These are phyloP conservation scores for Cheilosia impressa DNA, from an alignment of 2,888 invertebrate genomes.

Conservation along the genomic window DNA sequence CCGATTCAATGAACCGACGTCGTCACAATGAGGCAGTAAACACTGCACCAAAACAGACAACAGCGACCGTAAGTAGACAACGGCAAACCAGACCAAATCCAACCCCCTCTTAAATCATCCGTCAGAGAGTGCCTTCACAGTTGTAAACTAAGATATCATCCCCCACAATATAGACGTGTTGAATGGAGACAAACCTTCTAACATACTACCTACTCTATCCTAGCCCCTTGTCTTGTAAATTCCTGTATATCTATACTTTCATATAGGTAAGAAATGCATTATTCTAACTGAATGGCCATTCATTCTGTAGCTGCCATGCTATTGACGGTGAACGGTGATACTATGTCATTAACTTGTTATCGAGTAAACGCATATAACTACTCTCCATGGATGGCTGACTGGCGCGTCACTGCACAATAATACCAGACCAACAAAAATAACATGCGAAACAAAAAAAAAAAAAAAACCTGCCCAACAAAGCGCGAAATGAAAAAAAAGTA, in stretches of 20 bases:
- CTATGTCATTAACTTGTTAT: slow-evolving; percentile 69
- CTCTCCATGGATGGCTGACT: slow-evolving; percentile 59
- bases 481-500: slow-evolving; percentile 68
- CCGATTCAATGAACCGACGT: too few species aligned
- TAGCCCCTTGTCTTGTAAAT: neutral
- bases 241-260: neutral
- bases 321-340: slow-evolving; percentile 23
- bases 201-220: slow-evolving; percentile 3
- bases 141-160: too few species aligned
- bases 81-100: too few species aligned
- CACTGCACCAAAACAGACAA: too few species aligned
- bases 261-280: slow-evolving; percentile 3
- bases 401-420: slow-evolving; percentile 31
- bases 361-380: slow-evolving; percentile 63
- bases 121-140: too few species aligned
- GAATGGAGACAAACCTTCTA: too few species aligned
- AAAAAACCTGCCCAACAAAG: slow-evolving; percentile 49
- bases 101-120: too few species aligned
- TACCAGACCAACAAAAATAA: slow-evolving; percentile 5
- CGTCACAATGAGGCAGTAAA: too few species aligned
- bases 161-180: too few species aligned
- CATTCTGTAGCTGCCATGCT: slow-evolving; percentile 18
- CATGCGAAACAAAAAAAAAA: neutral
- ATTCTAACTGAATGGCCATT: neutral
- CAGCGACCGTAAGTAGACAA: too few species aligned